Evolutionary conservation across 2,888 invertebrate species (phyloP), one percentile per base, ranked within the genome.

Genomic region (Acanthosepion esculentum): DNA sequence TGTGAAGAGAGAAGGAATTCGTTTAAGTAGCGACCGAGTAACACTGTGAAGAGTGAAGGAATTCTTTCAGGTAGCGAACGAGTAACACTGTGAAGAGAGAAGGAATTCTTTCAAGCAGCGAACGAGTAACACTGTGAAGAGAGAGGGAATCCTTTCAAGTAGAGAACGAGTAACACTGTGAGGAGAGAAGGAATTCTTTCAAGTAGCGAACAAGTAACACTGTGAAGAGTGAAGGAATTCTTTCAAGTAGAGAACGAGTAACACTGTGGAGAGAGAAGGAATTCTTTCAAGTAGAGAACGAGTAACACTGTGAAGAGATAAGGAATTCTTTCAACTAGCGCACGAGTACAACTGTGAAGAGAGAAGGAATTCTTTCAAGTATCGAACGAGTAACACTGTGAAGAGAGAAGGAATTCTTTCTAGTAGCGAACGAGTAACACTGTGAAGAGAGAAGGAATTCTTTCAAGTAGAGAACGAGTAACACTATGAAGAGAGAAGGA

Each of bases 81-180:
- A n/a, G n/a, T n/a, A n/a, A n/a, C n/a, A n/a, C 97, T 97, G 95
- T 94, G 95, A 95, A 48, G 93, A 53, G 92, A 92, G 94, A 78
- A n/a, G 3, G 91, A 64, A 59, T 91, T n/a, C 53, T 92, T 64
- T 48, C 33, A 50, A 92, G 29, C 48, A 59, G 78, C 7, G 94
- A 48, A 93, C 10, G 64, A 59, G 64, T 53, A 41, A 41, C 3
- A 2, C 2, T 2, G 41, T 2, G 41, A 41, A 41, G 41, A 41
- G 1, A 41, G 41, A 41, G 2, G 3, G 41, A 41, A 41, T 41
- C n/a, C n/a, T n/a, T n/a, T n/a, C n/a, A n/a, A n/a, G n/a, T n/a
- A n/a, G n/a, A n/a, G n/a, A n/a, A n/a, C n/a, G n/a, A n/a, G n/a
- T n/a, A n/a, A n/a, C n/a, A n/a, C 97, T 97, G 95, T 94, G 95